Evolutionary conservation across 2,888 invertebrate species (phyloP).

Genomic region (Crocallis elinguaria): DNA sequence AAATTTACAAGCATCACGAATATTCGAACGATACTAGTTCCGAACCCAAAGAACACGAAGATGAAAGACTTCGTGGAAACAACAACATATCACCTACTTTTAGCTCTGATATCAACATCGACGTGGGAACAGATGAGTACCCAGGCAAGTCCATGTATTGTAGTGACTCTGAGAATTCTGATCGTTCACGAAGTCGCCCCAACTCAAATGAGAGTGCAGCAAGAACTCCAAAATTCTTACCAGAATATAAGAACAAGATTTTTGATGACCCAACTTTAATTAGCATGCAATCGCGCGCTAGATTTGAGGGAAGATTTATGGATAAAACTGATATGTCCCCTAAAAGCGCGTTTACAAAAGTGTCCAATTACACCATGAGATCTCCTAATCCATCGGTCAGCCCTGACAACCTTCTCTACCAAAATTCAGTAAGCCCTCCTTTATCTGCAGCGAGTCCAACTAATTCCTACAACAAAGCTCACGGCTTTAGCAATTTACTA

Average conservation of each 20-base stretch:
- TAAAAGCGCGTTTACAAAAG: conserved; percentile 94
- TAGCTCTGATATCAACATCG: conserved; percentile 79
- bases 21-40: conserved; percentile 67
- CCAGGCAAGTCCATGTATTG: conserved; percentile 77
- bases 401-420: conserved; percentile 91
- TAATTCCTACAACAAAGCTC: conserved; percentile 64
- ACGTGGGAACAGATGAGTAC: conserved; percentile 81
- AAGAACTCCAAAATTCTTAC: conserved; percentile 79
- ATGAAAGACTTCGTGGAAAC: conserved; percentile 70
- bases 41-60: conserved; percentile 72
- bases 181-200: conserved; percentile 77
- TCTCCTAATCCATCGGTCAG: conserved; percentile 90
- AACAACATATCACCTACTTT: conserved; percentile 79
- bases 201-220: conserved; percentile 84
- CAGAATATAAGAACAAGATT: conserved; percentile 84
- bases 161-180: conserved; percentile 81
- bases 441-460: conserved; percentile 83
- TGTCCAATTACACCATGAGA: conserved; percentile 80
- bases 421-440: conserved; percentile 91
- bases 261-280: conserved; percentile 85
- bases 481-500: conserved; percentile 71
- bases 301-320: conserved; percentile 73
- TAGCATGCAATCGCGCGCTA: conserved; percentile 80
- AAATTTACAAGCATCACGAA: conserved; percentile 75
- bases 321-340: conserved; percentile 83